A percentile compares a stretch with the other conserved stretches of the same genome.
Conservation (phyloP, 1,140 invertebrate genomes). For the Zaprionus taronus region DNA sequence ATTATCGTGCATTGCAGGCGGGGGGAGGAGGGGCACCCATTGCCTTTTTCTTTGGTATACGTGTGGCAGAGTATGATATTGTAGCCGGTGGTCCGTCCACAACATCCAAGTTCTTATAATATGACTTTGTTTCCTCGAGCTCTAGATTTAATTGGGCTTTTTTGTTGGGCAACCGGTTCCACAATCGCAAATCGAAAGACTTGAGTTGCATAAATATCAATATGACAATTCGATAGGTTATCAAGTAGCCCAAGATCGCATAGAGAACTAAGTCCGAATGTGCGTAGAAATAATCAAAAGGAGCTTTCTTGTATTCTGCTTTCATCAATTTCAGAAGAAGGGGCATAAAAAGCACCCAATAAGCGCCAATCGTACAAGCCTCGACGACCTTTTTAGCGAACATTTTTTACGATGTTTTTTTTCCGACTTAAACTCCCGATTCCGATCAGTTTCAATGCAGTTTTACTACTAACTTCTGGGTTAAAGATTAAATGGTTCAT, state of each 20-base stretch:
- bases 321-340: background rate
- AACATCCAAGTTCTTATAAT: conserved; percentile 4
- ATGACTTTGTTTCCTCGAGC: conserved; percentile 1
- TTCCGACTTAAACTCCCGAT: background rate
- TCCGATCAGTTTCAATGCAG: background rate
- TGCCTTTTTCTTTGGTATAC: background rate
- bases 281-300: conserved; percentile 7
- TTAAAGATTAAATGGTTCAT: background rate
- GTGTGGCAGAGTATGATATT: background rate
- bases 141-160: background rate
- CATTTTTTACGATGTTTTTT: conserved; percentile 4
- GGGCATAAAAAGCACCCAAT: conserved; percentile 29
- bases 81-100: conserved; percentile 27
- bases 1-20: background rate
- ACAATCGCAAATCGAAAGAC: conserved; percentile 7
- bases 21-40: too few species aligned
- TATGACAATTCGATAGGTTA: background rate
- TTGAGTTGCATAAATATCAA: conserved; percentile 1
- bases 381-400: conserved; percentile 35
- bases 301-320: background rate
- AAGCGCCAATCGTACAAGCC: conserved; percentile 15
- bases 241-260: conserved; percentile 21
- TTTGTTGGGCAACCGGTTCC: conserved; percentile 3
- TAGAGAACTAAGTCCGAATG: conserved; percentile 2
- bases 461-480: conserved; percentile 8